Base-by-base conservation (phyloP, 2,113 vertebrate genomes). In the Muntiacus reevesi region DNA sequence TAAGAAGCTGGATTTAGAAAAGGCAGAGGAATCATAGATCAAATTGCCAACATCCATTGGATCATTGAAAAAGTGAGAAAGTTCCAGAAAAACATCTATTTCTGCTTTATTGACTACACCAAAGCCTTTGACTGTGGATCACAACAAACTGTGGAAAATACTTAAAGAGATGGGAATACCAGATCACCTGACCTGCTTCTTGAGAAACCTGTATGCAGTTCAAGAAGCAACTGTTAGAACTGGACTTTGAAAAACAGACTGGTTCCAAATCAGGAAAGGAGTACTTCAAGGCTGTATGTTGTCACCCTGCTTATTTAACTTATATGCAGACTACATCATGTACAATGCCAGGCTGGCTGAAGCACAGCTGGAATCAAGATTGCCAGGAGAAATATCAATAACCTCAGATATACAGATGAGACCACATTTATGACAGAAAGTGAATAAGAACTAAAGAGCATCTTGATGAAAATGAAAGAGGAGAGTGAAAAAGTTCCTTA, bases 371-470 rank as follows among this genome's bases (percentile, higher is more conserved):
- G 9, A 71, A 21, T 71, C 64, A 36, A 36, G 64, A 71, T 21
- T 71, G n/a, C 9, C 1, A 2, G 17, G 64, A 71, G n/a, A 36
- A 71, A 71, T 71, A 71, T 71, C 64, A 71, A 2, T 71, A 36
- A 71, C 64, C n/a, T 71, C 64, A 36, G 17, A 71, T 21, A 36
- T 36, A 8, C n/a, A 36, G 17, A 71, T 71, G 64, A 71, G 8
- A 36, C n/a, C 64, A 71, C 64, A 0, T 9, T 71, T 71, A 71
- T 71, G 64, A 1, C 17, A 71, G 64, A 71, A 36, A 71, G 64
- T 0, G 0, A 71, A 71, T 1, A 36, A 5, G 64, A 71, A 71
- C 16, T 36, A 21, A 21, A 36, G 4, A 36, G 1, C 64, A 9
- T 67, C 64, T 71, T 71, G 64, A 36, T 71, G 64, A 71, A 71